Conservation (phyloP, 1,140 invertebrate genomes). For the Dryas iulia region DNA sequence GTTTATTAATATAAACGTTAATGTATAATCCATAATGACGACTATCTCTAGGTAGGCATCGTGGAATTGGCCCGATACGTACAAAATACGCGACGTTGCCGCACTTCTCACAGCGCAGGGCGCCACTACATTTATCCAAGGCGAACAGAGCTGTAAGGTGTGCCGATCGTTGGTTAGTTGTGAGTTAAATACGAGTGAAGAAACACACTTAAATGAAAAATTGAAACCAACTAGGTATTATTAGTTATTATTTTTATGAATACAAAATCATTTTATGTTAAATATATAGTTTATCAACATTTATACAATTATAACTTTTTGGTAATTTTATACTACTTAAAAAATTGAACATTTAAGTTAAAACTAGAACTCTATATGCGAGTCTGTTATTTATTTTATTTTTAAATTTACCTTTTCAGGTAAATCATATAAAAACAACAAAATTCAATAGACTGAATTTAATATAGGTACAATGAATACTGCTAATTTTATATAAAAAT, state of each 20-base stretch:
- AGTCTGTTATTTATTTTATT: too few species aligned
- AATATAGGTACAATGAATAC: too few species aligned
- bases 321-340: too few species aligned
- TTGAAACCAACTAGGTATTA: not conserved
- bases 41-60: conserved; percentile 21
- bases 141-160: conserved; percentile 49
- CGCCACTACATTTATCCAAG: conserved; percentile 58
- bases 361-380: too few species aligned
- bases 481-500: conserved; percentile 1
- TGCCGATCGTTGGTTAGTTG: conserved; percentile 42
- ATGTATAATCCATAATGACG: conserved; percentile 5
- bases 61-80: conserved; percentile 38
- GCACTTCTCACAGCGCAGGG: conserved; percentile 48
- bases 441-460: too few species aligned
- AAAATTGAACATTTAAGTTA: too few species aligned
- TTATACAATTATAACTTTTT: too few species aligned
- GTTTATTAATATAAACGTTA: conserved; percentile 7
- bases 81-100: conserved; percentile 70
- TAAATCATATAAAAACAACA: too few species aligned
- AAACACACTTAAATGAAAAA: not conserved
- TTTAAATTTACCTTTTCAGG: too few species aligned
- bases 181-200: conserved; percentile 31
- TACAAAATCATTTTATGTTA: not conserved
- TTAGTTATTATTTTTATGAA: not conserved
- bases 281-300: not conserved